These are phyloP conservation scores for Macroglossus sobrinus DNA, from an alignment of 2,113 vertebrate species.

Conservation along the genomic window DNA sequence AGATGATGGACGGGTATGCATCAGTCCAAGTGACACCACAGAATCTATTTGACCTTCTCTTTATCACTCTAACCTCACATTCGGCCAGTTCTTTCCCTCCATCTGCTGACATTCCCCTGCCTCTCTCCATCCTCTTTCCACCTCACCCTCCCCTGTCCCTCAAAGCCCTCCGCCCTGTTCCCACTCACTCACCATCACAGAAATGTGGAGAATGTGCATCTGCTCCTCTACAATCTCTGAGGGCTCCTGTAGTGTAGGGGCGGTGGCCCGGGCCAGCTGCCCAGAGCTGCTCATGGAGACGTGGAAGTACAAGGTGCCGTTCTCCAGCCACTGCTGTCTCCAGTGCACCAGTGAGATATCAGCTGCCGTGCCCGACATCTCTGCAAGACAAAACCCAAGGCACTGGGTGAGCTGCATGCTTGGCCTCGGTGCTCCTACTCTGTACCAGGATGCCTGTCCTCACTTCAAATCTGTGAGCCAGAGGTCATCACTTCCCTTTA, in stretches of 20 bases:
- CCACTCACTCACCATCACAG: constrained; percentile 92
- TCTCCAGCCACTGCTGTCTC: constrained; percentile 99
- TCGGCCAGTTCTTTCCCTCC: neutral
- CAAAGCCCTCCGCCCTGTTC: accelerated
- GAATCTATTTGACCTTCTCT: constrained; percentile 6
- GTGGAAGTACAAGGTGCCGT: constrained; percentile 96
- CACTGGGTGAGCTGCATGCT: neutral
- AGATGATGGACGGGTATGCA: constrained; percentile 10
- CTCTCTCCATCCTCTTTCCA: neutral
- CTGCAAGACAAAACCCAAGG: constrained; percentile 82
- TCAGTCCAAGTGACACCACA: neutral
- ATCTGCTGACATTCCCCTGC: neutral
- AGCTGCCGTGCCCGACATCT: constrained; percentile 94
- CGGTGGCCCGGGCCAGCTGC: constrained; percentile 87
- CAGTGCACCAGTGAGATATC: constrained; percentile 97
- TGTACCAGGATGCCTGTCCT: neutral
- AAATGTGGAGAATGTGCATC: constrained; percentile 97
- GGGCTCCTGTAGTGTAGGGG: constrained; percentile 89
- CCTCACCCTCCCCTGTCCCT: accelerated
- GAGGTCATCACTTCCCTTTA: neutral
- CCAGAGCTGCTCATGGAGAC: constrained; percentile 93
- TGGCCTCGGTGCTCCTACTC: accelerated
- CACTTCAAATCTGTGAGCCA: neutral
- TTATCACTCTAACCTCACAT: neutral
- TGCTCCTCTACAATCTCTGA: constrained; percentile 94